A percentile compares a stretch with the other conserved stretches of the same genome.
These are phyloP conservation scores for Myotis davidii DNA, from an alignment of 2,113 vertebrate genomes.

Conservation along the genomic window DNA sequence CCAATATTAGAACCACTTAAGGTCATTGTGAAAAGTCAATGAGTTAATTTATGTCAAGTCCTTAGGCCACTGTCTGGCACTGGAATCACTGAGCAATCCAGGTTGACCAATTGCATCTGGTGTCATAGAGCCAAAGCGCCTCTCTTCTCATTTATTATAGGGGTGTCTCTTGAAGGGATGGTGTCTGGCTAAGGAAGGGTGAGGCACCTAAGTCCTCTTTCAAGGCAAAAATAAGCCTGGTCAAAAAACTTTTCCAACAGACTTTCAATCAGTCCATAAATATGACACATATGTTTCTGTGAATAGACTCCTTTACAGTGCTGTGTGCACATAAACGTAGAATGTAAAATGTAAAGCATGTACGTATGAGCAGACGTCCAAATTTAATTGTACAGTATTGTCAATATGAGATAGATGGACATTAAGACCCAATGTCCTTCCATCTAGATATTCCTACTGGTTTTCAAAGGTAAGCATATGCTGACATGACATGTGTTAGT, in stretches of 20 bases:
- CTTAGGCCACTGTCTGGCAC: neutral
- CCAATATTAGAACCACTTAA: constrained; percentile 5
- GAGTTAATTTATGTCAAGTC: constrained; percentile 39
- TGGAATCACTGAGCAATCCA: neutral
- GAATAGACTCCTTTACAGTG: neutral
- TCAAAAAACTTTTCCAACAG: neutral
- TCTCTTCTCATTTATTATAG: neutral
- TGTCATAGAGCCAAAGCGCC: neutral
- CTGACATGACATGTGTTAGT: neutral
- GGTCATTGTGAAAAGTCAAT: constrained; percentile 13
- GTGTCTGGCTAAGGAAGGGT: neutral
- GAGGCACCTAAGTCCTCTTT: neutral
- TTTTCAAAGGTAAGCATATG: neutral
- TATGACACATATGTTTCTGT: neutral
- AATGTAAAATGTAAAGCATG: neutral
- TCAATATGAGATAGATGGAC: neutral
- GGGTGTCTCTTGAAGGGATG: neutral
- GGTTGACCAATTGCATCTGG: neutral
- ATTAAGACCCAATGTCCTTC: neutral
- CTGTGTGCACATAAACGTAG: neutral
- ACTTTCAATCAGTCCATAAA: neutral
- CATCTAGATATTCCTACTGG: neutral
- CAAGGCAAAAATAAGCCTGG: neutral
- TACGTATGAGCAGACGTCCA: neutral
- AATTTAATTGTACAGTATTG: neutral